Percentiles rank a stretch among this genome's conserved stretches.
These are phyloP conservation scores for Paragorgia papillata DNA, from an alignment of 92 coral and sea anemone species.

Conservation along the genomic window DNA sequence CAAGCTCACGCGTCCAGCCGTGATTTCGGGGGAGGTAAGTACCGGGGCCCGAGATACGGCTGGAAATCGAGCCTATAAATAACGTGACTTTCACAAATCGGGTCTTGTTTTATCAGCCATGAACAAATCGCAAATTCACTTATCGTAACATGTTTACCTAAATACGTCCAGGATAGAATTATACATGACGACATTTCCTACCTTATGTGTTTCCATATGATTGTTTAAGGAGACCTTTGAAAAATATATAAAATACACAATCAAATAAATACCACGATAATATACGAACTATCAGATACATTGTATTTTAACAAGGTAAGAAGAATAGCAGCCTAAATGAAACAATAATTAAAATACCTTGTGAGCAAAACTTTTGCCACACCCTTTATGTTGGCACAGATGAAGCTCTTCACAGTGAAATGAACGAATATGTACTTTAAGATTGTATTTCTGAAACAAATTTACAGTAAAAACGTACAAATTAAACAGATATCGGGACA, in stretches of 20 bases:
- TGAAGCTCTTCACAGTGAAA: conserved; percentile 65
- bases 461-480: not conserved
- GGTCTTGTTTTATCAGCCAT: too few relatives aligned
- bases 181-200: not conserved
- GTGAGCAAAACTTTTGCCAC: conserved; percentile 76
- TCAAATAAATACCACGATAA: not conserved
- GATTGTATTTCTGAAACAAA: conserved; percentile 63
- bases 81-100: too few relatives aligned
- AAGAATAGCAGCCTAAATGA: not conserved
- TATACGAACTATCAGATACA: not conserved
- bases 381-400: conserved; percentile 69
- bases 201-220: conserved; percentile 46
- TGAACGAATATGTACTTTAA: conserved; percentile 73
- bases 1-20: too few relatives aligned
- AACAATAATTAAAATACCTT: conserved; percentile 53
- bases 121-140: too few relatives aligned
- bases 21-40: too few relatives aligned
- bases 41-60: too few relatives aligned
- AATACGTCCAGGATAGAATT: not conserved
- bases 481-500: not conserved
- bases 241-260: not conserved
- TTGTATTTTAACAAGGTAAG: not conserved
- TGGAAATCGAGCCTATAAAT: too few relatives aligned
- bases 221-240: conserved; percentile 59
- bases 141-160: not conserved